phyloP scores from a whole-genome alignment of 2,113 vertebrate genomes.

The Xiphorhynchus elegans region DNA sequence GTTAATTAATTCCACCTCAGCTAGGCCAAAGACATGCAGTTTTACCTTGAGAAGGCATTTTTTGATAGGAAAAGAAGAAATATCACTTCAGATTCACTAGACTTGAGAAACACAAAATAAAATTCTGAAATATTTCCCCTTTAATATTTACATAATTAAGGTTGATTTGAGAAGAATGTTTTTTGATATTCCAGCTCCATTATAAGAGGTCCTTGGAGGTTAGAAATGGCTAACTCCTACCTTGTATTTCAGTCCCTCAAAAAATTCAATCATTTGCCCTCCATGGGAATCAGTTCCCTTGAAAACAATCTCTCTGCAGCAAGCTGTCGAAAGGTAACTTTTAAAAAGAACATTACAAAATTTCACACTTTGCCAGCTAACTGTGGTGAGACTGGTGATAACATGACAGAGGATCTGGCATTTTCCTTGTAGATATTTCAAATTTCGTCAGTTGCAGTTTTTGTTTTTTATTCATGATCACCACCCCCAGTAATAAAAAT shows the following conservation, averaged over 20 bases:
- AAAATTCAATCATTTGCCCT: not conserved
- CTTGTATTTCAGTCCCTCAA: not conserved
- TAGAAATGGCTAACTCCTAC: not conserved
- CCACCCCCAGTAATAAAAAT: fast-evolving
- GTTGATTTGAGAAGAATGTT: not conserved
- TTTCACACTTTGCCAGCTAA: constrained; percentile 33
- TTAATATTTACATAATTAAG: not conserved
- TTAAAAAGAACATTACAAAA: not conserved
- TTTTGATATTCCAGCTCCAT: not conserved
- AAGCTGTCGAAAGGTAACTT: not conserved
- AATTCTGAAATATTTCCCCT: not conserved
- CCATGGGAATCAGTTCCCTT: not conserved
- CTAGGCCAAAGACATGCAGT: not conserved
- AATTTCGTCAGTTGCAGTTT: not conserved
- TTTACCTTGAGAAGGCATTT: not conserved
- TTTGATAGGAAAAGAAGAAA: not conserved
- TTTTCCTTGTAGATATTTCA: not conserved
- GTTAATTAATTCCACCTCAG: not conserved
- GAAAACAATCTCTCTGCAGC: not conserved
- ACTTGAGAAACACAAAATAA: not conserved
- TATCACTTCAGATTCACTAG: not conserved
- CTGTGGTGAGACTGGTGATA: not conserved
- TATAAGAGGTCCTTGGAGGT: not conserved
- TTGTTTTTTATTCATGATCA: not conserved
- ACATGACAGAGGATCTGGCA: not conserved